These are phyloP conservation scores for Drosophila asahinai DNA, from an alignment of 1,140 invertebrate species.

Conservation along the genomic window DNA sequence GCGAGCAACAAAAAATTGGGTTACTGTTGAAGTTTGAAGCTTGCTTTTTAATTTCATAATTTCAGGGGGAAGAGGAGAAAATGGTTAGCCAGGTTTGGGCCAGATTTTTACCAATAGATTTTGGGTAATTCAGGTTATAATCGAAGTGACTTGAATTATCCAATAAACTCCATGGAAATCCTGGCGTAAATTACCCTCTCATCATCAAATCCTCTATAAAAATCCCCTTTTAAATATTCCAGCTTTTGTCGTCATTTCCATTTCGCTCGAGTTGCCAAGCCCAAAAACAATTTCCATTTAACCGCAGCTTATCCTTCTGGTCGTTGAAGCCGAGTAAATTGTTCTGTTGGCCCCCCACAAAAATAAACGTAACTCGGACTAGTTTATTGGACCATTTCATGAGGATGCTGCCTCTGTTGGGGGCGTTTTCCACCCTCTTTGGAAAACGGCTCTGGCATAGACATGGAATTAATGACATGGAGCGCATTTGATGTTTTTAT, in stretches of 20 bases:
- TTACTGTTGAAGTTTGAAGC: slow-evolving; percentile 13
- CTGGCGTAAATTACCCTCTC: background rate
- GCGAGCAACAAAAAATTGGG: slow-evolving; percentile 24
- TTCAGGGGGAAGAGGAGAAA: background rate
- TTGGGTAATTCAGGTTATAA: background rate
- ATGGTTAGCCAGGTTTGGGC: background rate
- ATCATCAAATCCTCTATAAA: slow-evolving; percentile 3
- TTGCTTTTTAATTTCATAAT: slow-evolving; percentile 13
- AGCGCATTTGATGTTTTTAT: slow-evolving; percentile 51
- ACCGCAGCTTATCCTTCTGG: slow-evolving; percentile 48
- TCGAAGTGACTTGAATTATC: background rate
- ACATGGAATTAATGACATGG: slow-evolving; percentile 47
- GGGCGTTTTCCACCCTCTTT: background rate
- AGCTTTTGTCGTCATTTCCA: slow-evolving; percentile 18
- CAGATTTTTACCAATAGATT: background rate
- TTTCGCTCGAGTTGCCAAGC: background rate
- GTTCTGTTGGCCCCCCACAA: slow-evolving; percentile 32
- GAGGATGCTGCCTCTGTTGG: slow-evolving; percentile 13
- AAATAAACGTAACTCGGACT: slow-evolving; percentile 53
- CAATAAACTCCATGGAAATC: slow-evolving; percentile 10
- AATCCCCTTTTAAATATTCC: slow-evolving; percentile 26
- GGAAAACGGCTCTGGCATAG: background rate
- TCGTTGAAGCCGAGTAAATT: slow-evolving; percentile 31
- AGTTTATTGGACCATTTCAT: slow-evolving; percentile 38
- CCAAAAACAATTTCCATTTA: slow-evolving; percentile 31